Percentiles rank a stretch among this genome's conserved stretches.
Conservation (phyloP, 2,113 vertebrate species). For the Lynx canadensis region DNA sequence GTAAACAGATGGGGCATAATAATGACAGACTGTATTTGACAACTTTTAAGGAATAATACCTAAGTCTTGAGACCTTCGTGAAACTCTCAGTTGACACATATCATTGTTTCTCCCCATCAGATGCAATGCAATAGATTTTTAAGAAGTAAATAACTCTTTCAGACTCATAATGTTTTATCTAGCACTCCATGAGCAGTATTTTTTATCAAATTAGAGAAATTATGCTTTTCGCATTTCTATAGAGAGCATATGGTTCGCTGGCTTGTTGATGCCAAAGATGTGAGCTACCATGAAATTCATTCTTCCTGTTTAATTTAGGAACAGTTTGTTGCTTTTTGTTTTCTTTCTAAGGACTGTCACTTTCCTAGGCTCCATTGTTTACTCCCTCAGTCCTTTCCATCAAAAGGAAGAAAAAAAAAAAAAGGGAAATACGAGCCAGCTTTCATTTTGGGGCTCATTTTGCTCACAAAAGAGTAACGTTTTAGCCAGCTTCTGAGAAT, state of each 20-base stretch:
- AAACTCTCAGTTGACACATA: not conserved
- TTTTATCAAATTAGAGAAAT: not conserved
- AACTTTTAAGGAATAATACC: not conserved
- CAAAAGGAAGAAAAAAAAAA: not conserved
- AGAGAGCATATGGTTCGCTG: not conserved
- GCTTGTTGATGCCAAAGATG: not conserved
- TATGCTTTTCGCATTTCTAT: conserved; percentile 12
- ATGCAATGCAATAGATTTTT: not conserved
- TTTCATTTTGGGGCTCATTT: not conserved
- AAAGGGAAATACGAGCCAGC: not conserved
- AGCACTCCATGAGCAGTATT: not conserved
- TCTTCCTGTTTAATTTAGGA: not conserved
- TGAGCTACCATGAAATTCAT: not conserved
- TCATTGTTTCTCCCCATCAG: not conserved
- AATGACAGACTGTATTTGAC: not conserved
- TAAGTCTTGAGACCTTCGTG: not conserved
- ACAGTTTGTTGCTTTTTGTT: not conserved
- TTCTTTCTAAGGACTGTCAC: not conserved
- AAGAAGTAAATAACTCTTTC: conserved; percentile 13
- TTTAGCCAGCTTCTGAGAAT: not conserved
- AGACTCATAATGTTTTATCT: not conserved
- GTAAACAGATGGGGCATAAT: not conserved
- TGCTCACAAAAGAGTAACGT: not conserved
- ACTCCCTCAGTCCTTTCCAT: not conserved
- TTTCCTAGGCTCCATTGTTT: not conserved